Evolutionary conservation across 2,888 invertebrate genomes (phyloP), one percentile per base, ranked within the genome.

Genomic region (Acanthoscelides obtectus): DNA sequence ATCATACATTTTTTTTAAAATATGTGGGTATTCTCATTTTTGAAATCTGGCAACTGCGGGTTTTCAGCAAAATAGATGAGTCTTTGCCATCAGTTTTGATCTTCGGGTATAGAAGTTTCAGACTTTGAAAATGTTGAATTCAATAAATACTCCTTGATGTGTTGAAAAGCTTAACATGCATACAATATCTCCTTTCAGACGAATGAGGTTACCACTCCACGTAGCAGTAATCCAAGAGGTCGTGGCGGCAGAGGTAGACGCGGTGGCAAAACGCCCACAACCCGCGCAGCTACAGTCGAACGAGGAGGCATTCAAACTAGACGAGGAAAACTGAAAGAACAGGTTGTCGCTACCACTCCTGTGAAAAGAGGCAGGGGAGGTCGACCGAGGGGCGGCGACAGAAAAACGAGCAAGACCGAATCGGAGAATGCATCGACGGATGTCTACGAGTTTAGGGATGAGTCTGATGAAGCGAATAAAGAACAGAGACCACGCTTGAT

Each of bases 371-470:
- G 81, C 70, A 77, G 82, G 69, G 86, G 88, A 21, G 88, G 89
- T 1, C 84, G 89, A 80, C 84, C 85, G 0, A 89, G 87, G 81
- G 84, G 84, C 19, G 89, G 89, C 76, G 89, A 89, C 77, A 87
- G 89, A 76, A 89, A 89, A 83, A 80, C 86, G 0, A 87, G 86
- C 2, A 88, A 87, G 80, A 87, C 86, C 12, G 90, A 87, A 76
- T 89, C 87, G 77, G 90, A 90, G 78, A 85, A 89, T 69, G 88
- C 91, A 0, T 75, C 80, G 8, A 91, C 93, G 12, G 96, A 96
- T 81, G 90, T 97, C 2, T 97, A 96, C 82, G 96, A 96, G 83
- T 97, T 97, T 83, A 92, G 94, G 77, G 96, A 96, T 81, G 96
- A 96, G 83, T 94, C 94, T 4, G 93, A 93, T 65, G 96, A 96